Evolutionary conservation across 2,797 vertebrate genomes (phyloP).

Genomic region (Mergus octosetaceus): DNA sequence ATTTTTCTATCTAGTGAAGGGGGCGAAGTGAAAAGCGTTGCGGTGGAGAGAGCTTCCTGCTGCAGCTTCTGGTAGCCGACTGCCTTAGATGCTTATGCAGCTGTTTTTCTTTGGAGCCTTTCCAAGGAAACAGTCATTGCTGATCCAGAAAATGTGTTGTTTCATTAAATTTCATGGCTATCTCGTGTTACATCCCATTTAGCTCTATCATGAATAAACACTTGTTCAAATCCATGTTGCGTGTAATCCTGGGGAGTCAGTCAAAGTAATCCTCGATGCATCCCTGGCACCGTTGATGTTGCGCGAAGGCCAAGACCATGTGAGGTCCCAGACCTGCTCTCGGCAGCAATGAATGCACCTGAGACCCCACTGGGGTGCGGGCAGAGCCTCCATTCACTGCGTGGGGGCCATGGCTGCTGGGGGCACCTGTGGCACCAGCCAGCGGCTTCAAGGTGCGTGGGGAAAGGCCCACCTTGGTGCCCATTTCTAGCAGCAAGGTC

Average conservation of each 20-base stretch:
- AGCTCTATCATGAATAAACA: neutral
- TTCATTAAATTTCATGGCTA: slow-evolving; percentile 4
- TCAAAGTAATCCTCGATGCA: neutral
- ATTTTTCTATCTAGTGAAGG: neutral
- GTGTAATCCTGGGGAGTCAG: neutral
- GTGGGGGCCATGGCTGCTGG: fast-evolving
- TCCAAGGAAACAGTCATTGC: slow-evolving; percentile 21
- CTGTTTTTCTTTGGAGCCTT: slow-evolving; percentile 59
- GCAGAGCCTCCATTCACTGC: neutral
- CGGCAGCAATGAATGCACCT: fast-evolving
- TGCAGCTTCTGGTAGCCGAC: slow-evolving; percentile 39
- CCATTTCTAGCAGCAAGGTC: neutral
- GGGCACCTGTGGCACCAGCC: neutral
- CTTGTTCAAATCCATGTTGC: neutral
- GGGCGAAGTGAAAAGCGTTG: neutral
- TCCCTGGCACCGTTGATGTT: neutral
- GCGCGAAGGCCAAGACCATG: fast-evolving
- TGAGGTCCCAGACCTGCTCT: neutral
- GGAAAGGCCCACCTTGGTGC: neutral
- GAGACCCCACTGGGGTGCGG: fast-evolving
- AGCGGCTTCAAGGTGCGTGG: fast-evolving
- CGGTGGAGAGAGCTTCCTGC: slow-evolving; percentile 9
- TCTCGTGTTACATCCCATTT: neutral
- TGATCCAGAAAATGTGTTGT: slow-evolving; percentile 44
- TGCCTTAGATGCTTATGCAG: slow-evolving; percentile 58